Base-by-base conservation (phyloP, 2,888 invertebrate genomes). In the Andrena minutula region DNA sequence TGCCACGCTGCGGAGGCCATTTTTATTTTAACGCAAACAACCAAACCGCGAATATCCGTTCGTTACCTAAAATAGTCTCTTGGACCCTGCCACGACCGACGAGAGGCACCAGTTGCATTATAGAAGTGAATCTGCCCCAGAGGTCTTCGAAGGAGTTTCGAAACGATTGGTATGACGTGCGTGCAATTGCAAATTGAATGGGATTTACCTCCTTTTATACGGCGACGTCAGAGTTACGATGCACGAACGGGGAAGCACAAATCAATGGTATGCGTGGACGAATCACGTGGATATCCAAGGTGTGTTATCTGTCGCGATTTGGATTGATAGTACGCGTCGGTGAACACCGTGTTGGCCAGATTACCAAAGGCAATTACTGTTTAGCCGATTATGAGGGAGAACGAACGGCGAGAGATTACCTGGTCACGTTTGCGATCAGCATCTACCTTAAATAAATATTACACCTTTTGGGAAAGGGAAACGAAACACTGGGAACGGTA, bases 161-260 rank as follows among this genome's bases (percentile, higher is more conserved):
- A 8, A 58, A 69, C 56, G 35, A 75, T 83, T 70, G 72, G 56
- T 69, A 82, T 79, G 60, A 72, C 26, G 23, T 30, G 61, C 51
- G 23, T 20, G 28, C 23, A 10, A 47, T 49, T 58, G n/a, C 35
- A 8, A 20, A 49, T 49, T 63, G 75, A 61, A 30, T 63, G 75
- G 83, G 83, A 70, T 79, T 82, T 66, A 79, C 83, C 83, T 83
- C 60, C 30, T 20, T 26, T 8, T 20, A 41, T 16, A 16, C 41
- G 35, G 30, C 75, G 74, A 79, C 69, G 58, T 74, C 78, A 79
- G 12, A 6, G 7, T 3, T 5, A 6, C 32, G 47, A 66, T 41
- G 63, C 32, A n/a, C n/a, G 16, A 41, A 56, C 26, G 63, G 76
- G 75, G 61, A 73, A 79, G 26, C 23, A 81, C 66, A 4, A n/a